These are phyloP conservation scores for Tenthredo mesomela DNA, from an alignment of 2,888 invertebrate genomes.

Conservation along the genomic window DNA sequence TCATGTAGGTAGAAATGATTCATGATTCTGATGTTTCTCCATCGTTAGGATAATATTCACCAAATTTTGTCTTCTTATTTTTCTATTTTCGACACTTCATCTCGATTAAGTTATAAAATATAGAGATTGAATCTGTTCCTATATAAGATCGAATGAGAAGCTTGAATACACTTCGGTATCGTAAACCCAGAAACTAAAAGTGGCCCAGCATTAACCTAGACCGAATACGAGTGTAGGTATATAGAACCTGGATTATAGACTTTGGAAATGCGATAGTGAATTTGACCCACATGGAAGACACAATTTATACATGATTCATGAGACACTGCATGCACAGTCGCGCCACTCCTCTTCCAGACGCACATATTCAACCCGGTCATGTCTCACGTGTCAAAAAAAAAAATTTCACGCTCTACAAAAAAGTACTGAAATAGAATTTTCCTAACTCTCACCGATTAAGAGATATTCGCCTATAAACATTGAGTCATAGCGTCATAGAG, in stretches of 20 bases:
- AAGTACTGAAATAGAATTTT: too few relatives aligned
- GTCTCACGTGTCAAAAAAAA: too few relatives aligned
- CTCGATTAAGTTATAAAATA: neutral
- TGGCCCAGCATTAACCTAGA: neutral
- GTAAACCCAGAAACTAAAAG: conserved; percentile 3
- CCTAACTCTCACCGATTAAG: too few relatives aligned
- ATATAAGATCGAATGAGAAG: neutral
- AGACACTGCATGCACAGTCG: too few relatives aligned
- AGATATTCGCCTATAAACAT: too few relatives aligned
- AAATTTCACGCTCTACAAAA: too few relatives aligned
- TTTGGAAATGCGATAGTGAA: neutral
- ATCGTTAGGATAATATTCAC: neutral
- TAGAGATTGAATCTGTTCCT: neutral
- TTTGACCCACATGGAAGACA: conserved; percentile 19
- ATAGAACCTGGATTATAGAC: too few relatives aligned
- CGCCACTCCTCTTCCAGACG: too few relatives aligned
- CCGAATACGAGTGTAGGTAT: too few relatives aligned
- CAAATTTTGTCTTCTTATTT: neutral
- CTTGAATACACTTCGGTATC: neutral
- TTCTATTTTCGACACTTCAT: neutral
- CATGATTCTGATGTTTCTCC: neutral
- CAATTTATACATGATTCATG: conserved; percentile 43
- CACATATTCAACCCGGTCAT: too few relatives aligned
- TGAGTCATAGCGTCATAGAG: too few relatives aligned
- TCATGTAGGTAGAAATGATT: neutral